A percentile compares a stretch with the other conserved stretches of the same genome.
Conservation (phyloP, 2,797 vertebrate species). For the Enteromius paludinosus region DNA sequence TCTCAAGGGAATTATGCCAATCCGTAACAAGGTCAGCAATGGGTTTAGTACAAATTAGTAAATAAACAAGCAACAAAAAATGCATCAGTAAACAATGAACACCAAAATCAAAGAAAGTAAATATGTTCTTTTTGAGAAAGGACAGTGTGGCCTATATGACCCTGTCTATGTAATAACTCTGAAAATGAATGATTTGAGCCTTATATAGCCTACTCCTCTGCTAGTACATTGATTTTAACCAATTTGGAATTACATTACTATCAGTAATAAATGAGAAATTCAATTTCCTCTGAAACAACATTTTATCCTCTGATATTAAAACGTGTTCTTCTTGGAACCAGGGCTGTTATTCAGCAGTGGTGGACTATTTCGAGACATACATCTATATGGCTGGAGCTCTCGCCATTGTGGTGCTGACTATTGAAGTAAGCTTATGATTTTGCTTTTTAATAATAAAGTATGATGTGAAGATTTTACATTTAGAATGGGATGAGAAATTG, state of each 20-base stretch:
- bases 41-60: background rate
- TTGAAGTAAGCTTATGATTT: constrained; percentile 80
- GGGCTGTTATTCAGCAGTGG: constrained; percentile 92
- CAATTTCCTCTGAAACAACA: background rate
- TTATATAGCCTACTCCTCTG: background rate
- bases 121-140: background rate
- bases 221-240: background rate
- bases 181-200: background rate
- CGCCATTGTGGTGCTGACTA: constrained; percentile 88
- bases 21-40: constrained; percentile 83
- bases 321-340: constrained; percentile 57
- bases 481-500: background rate
- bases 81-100: background rate
- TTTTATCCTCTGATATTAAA: constrained; percentile 3
- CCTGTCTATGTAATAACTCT: background rate
- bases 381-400: constrained; percentile 92
- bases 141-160: background rate
- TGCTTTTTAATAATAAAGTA: background rate
- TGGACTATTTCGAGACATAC: constrained; percentile 89
- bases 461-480: no score
- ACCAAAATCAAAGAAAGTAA: background rate
- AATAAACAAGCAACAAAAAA: background rate
- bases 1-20: constrained; percentile 75
- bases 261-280: constrained; percentile 11
- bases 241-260: constrained; percentile 12